A percentile compares a stretch with the other conserved stretches of the same genome.
phyloP scores from a whole-genome alignment of 2,113 vertebrate genomes.

The Calcarius ornatus region DNA sequence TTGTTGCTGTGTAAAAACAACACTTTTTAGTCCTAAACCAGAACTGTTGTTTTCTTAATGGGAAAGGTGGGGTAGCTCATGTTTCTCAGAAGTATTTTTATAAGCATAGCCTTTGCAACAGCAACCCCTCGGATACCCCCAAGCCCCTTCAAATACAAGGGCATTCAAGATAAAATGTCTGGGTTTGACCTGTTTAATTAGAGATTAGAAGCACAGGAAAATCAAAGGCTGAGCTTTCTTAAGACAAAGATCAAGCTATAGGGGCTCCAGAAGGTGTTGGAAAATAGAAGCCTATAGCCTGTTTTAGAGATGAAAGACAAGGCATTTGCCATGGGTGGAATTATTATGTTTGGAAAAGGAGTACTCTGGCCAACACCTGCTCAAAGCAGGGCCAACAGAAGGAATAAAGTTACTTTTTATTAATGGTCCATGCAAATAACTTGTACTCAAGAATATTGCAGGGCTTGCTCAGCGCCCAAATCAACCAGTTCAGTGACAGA shows the following conservation, averaged over 20 bases:
- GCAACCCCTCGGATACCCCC: neutral
- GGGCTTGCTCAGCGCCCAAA: neutral
- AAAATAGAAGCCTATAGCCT: neutral
- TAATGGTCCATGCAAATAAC: neutral
- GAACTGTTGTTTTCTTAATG: neutral
- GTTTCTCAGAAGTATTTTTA: neutral
- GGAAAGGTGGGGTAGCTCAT: neutral
- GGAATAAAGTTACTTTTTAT: neutral
- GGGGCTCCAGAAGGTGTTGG: neutral
- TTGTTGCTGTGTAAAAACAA: neutral
- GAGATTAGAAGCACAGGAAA: neutral
- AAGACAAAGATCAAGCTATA: neutral
- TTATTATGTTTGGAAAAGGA: neutral
- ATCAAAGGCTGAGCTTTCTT: neutral
- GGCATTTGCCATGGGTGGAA: neutral
- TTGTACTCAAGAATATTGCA: neutral
- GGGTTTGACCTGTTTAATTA: neutral
- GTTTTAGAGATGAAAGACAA: neutral
- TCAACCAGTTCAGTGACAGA: neutral
- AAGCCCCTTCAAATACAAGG: neutral
- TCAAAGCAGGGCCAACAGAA: neutral
- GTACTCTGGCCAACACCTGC: neutral
- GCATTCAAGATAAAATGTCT: neutral
- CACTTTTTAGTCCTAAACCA: neutral
- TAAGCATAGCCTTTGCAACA: neutral